A percentile compares a stretch with the other conserved stretches of the same genome.
Evolutionary conservation across 2,797 vertebrate species (phyloP).

Genomic region (Harpagifer antarcticus): DNA sequence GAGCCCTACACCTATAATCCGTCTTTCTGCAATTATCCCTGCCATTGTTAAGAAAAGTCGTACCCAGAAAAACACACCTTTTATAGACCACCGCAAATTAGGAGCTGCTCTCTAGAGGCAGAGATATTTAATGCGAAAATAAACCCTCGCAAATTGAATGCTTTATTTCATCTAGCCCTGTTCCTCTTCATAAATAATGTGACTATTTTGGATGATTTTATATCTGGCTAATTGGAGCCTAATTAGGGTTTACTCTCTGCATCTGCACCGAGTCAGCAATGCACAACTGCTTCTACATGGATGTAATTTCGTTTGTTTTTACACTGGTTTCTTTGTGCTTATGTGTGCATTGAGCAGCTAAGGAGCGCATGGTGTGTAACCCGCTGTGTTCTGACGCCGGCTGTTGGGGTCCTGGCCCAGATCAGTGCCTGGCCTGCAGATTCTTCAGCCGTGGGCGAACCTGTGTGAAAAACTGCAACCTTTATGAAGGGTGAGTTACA

Average conservation of each 20-base stretch:
- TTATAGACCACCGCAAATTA: slow-evolving; percentile 35
- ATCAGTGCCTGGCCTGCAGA: slow-evolving; percentile 95
- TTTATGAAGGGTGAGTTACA: slow-evolving; percentile 92
- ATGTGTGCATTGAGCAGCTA: slow-evolving; percentile 82
- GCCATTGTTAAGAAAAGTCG: slow-evolving; percentile 18
- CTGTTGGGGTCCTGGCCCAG: slow-evolving; percentile 95
- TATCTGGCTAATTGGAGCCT: slow-evolving; percentile 20
- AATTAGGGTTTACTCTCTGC: slow-evolving; percentile 24
- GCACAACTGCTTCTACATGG: not conserved
- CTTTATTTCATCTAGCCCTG: slow-evolving; percentile 13
- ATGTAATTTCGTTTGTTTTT: slow-evolving; percentile 2
- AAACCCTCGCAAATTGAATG: slow-evolving; percentile 22
- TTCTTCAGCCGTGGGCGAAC: slow-evolving; percentile 91
- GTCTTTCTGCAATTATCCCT: slow-evolving; percentile 29
- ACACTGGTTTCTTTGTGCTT: slow-evolving; percentile 18
- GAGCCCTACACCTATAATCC: slow-evolving; percentile 7
- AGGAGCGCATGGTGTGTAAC: slow-evolving; percentile 92
- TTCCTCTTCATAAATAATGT: slow-evolving; percentile 29
- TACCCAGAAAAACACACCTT: slow-evolving; percentile 30
- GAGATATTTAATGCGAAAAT: slow-evolving; percentile 24
- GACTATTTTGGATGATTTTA: slow-evolving; percentile 37
- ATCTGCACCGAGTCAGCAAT: slow-evolving; percentile 20
- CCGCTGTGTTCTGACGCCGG: slow-evolving; percentile 92
- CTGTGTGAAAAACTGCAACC: slow-evolving; percentile 94
- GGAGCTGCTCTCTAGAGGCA: slow-evolving; percentile 34